These are phyloP conservation scores for Pristionchus japonicus DNA, from an alignment of 2,888 invertebrate species.

Conservation along the genomic window DNA sequence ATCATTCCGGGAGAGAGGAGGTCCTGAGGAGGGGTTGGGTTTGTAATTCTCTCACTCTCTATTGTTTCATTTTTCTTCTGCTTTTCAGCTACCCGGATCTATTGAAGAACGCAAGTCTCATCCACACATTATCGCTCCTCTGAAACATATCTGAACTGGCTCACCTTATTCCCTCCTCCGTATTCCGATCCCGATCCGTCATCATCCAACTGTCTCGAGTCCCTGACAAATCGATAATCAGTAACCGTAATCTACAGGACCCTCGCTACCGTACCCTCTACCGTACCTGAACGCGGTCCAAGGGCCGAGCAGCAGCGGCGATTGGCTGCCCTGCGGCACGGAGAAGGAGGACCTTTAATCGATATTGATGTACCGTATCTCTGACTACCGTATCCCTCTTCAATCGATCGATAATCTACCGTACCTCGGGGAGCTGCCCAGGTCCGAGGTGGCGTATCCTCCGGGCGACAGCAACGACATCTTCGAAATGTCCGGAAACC, in stretches of 20 bases:
- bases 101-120: not conserved
- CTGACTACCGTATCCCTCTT: not conserved
- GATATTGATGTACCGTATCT: not conserved
- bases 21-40: slow-evolving; percentile 49
- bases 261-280: slow-evolving; percentile 48
- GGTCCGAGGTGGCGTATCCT: slow-evolving; percentile 73
- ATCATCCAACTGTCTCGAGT: slow-evolving; percentile 41
- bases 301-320: slow-evolving; percentile 60
- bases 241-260: not conserved
- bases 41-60: no score
- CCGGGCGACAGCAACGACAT: slow-evolving; percentile 60
- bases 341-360: slow-evolving; percentile 47
- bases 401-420: no score
- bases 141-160: not conserved
- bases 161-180: slow-evolving; percentile 25
- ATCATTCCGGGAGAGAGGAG: slow-evolving; percentile 53
- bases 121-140: not conserved
- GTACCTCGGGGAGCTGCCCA: slow-evolving; percentile 68
- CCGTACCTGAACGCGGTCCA: slow-evolving; percentile 71
- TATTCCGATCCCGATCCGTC: slow-evolving; percentile 40
- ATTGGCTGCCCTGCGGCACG: slow-evolving; percentile 37
- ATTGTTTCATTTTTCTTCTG: no score
- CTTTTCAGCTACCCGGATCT: no score
- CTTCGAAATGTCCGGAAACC: slow-evolving; percentile 45
- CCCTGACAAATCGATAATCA: not conserved